Evolutionary conservation across 2,888 invertebrate species (phyloP), one percentile per base, ranked within the genome.

Genomic region (Tenthredo amoena): DNA sequence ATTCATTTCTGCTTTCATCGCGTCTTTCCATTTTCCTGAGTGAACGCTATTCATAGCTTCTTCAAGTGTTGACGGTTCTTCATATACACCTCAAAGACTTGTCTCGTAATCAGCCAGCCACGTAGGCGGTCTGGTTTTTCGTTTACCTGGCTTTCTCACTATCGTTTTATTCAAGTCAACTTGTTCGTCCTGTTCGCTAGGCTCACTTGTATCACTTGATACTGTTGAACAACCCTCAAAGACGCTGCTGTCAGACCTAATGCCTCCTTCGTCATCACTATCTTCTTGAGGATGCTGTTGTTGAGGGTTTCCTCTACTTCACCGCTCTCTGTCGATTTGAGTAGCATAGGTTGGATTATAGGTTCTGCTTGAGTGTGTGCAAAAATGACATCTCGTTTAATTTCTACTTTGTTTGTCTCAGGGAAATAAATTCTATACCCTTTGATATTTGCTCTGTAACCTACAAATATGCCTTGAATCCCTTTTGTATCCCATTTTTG

Each of bases 1-100:
- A 0, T 31, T 47, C 62, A 86, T 72, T 37, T 86, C 84, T 0
- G 72, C 21, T 12, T 74, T 76, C 84, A 86, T 86, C 0, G 85
- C 85, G 0, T 81, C 26, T 37, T 82, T 81, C 85, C 85, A 86
- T 50, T 86, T 65, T 34, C 47, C 7, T 12, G 21, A 37, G 18
- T 71, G 71, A 7, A 18, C n/a, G 5, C 71, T 71, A 5, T 18
- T 62, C 0, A 68, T 68, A 1, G 84, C 84, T 43, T 84, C 37
- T 47, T 43, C 84, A 18, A 37, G 71, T 0, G 47, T 84, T n/a
- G 7, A 21, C 2, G 84, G 84, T 43, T 71, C 71, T 43, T 84
- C 68, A 5, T 47, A 18, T 26, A 84, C 68, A 4, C 65, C 71
- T 21, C 71, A n/a, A n/a, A 71, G 71, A 47, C 84, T 84, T 21